These are phyloP conservation scores for Notodonta ziczac DNA, from an alignment of 2,888 invertebrate species.

Conservation along the genomic window DNA sequence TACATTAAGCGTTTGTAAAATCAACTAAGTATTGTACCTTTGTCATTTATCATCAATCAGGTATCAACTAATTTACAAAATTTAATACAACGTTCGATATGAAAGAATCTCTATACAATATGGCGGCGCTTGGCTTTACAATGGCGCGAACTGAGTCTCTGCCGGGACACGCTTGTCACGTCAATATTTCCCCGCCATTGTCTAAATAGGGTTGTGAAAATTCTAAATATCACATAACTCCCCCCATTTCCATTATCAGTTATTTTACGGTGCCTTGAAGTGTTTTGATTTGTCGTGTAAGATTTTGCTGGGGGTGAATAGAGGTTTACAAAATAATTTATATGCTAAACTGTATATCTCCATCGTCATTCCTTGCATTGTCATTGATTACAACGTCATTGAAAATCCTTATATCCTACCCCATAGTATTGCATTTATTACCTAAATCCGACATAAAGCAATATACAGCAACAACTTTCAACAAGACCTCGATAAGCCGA, in stretches of 20 bases:
- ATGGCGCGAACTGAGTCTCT: constrained; percentile 27
- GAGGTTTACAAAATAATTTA: too few species aligned
- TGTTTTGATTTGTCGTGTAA: too few species aligned
- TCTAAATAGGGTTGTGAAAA: constrained; percentile 52
- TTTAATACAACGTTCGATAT: background rate
- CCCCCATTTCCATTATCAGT: too few species aligned
- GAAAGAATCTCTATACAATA: constrained; percentile 4
- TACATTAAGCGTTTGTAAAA: too few species aligned
- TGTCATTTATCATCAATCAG: background rate
- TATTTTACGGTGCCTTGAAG: too few species aligned
- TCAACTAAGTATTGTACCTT: too few species aligned
- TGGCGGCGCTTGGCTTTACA: constrained; percentile 26
- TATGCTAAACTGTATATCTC: too few species aligned
- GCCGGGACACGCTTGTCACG: constrained; percentile 46
- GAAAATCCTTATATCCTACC: too few species aligned
- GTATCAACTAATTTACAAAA: background rate
- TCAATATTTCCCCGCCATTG: constrained; percentile 65
- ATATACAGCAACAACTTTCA: background rate
- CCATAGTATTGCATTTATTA: too few species aligned
- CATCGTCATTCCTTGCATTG: too few species aligned
- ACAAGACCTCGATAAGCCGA: constrained; percentile 4
- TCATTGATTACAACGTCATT: too few species aligned
- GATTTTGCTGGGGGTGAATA: too few species aligned
- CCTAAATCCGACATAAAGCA: background rate
- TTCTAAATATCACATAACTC: background rate